A percentile compares a stretch with the other conserved stretches of the same genome.
Evolutionary conservation across 2,888 invertebrate species (phyloP).

Genomic region (Liposcelis brunnea): DNA sequence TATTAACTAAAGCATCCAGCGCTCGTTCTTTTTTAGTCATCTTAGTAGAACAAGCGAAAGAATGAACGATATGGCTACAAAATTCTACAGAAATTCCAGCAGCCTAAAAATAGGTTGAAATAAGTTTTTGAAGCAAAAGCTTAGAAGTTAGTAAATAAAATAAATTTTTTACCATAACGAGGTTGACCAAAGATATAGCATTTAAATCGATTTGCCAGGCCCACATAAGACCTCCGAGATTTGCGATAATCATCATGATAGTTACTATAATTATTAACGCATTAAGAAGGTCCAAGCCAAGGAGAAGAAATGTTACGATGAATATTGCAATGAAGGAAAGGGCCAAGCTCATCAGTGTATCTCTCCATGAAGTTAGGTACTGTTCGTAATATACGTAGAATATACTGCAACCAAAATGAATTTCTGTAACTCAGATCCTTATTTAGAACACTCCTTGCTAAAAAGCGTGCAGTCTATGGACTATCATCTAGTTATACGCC

Average conservation of each 20-base stretch:
- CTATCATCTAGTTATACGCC: no score
- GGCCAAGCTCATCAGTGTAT: slow-evolving; percentile 71
- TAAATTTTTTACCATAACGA: slow-evolving; percentile 56
- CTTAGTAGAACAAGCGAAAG: slow-evolving; percentile 67
- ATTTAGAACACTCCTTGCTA: no score
- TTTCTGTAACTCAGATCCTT: no score
- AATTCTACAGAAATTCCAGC: slow-evolving; percentile 98
- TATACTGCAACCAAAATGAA: slow-evolving; percentile 35
- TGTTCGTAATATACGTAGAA: slow-evolving; percentile 99
- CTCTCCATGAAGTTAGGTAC: slow-evolving; percentile 88
- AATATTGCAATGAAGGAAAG: slow-evolving; percentile 87
- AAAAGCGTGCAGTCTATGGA: no score
- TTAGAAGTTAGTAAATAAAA: neutral
- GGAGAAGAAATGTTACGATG: slow-evolving; percentile 74
- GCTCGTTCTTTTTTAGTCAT: slow-evolving; percentile 57
- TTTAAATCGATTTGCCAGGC: slow-evolving; percentile 92
- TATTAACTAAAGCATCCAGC: slow-evolving; percentile 65
- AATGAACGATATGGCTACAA: slow-evolving; percentile 90
- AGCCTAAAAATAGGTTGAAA: slow-evolving; percentile 39
- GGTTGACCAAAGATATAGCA: slow-evolving; percentile 91
- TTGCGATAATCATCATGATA: slow-evolving; percentile 83
- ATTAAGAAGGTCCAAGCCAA: slow-evolving; percentile 83
- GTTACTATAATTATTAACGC: slow-evolving; percentile 66
- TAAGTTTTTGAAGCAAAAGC: neutral
- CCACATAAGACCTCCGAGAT: slow-evolving; percentile 91